Conservation (phyloP, 2,113 vertebrate species). For the Mormyrus lacerda region DNA sequence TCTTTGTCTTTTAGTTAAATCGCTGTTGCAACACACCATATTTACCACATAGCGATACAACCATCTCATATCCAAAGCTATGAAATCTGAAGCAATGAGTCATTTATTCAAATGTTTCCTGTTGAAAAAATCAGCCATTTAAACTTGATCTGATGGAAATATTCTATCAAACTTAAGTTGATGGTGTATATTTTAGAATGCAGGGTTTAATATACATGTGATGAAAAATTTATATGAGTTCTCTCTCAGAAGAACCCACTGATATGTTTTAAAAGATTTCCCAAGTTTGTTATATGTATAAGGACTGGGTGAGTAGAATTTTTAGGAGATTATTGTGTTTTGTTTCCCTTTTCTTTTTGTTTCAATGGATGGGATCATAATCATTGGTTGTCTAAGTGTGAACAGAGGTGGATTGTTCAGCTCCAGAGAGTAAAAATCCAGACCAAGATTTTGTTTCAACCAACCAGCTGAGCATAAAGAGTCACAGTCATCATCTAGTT, state of each 20-base stretch:
- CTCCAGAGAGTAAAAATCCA: background rate
- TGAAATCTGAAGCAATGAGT: background rate
- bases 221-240: background rate
- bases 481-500: background rate
- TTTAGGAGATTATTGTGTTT: background rate
- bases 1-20: background rate
- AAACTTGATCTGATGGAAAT: background rate
- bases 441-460: background rate
- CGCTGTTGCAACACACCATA: background rate
- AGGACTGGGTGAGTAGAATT: background rate
- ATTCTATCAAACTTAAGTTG: background rate
- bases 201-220: background rate
- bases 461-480: background rate
- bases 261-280: background rate
- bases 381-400: background rate
- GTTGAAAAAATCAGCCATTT: background rate
- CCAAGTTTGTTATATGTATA: background rate
- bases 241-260: background rate
- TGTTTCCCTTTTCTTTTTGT: background rate
- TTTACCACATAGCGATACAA: background rate
- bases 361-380: background rate
- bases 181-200: background rate
- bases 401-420: background rate
- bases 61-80: background rate
- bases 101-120: background rate